These are phyloP conservation scores for Laspeyria flexula DNA, from an alignment of 2,888 invertebrate species.

Conservation along the genomic window DNA sequence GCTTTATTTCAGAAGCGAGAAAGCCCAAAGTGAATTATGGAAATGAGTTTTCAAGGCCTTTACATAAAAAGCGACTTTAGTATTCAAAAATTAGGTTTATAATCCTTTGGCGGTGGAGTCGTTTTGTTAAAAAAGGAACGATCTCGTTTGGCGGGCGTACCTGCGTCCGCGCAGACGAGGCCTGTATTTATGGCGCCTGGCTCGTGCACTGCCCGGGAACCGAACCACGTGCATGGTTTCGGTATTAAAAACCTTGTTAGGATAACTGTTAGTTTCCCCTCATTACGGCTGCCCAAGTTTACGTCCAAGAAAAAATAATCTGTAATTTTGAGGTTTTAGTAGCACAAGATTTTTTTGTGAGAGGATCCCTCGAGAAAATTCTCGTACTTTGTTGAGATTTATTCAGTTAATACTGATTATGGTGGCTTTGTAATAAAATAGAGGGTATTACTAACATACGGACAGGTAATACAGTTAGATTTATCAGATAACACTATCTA, in stretches of 20 bases:
- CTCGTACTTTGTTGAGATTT: slow-evolving; percentile 1
- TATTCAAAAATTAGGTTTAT: slow-evolving; percentile 47
- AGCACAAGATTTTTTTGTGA: slow-evolving; percentile 1
- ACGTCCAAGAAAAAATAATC: slow-evolving; percentile 17
- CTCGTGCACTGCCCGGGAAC: slow-evolving; percentile 65
- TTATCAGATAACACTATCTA: no score
- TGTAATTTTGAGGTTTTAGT: slow-evolving; percentile 22
- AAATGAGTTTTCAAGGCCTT: slow-evolving; percentile 51
- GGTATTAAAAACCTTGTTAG: slow-evolving; percentile 78
- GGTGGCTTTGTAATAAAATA: neutral
- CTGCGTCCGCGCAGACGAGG: slow-evolving; percentile 82
- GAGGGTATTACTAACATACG: neutral
- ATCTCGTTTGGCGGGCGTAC: slow-evolving; percentile 85
- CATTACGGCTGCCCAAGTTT: slow-evolving; percentile 56
- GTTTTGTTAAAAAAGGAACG: slow-evolving; percentile 76
- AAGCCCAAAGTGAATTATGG: slow-evolving; percentile 83
- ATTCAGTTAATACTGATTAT: neutral
- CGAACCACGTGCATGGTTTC: slow-evolving; percentile 72
- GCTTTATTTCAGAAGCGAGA: slow-evolving; percentile 84
- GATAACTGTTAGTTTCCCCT: slow-evolving; percentile 77
- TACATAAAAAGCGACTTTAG: slow-evolving; percentile 53
- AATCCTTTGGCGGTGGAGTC: slow-evolving; percentile 37
- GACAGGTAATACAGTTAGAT: neutral
- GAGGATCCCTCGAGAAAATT: neutral
- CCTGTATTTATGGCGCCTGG: slow-evolving; percentile 85